Evolutionary conservation across 2,113 vertebrate species (phyloP).

Genomic region (Podilymbus podiceps): DNA sequence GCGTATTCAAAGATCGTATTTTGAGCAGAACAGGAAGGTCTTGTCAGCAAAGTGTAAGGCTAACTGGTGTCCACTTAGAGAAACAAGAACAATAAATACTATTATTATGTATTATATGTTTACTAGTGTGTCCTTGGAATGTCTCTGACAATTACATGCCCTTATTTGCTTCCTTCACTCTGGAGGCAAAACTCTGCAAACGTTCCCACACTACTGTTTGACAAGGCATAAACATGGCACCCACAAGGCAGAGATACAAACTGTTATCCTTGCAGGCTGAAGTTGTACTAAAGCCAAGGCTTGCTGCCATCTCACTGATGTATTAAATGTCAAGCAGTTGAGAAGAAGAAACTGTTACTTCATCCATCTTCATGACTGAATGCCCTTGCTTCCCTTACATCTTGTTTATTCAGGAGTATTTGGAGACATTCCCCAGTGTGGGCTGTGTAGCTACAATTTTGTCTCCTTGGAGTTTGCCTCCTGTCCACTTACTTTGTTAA

Average conservation of each 20-base stretch:
- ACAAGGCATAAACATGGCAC: neutral
- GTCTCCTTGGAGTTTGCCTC: neutral
- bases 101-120: neutral
- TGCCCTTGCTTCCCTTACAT: neutral
- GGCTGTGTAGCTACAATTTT: neutral
- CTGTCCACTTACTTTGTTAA: neutral
- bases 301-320: constrained; percentile 9
- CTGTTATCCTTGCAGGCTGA: neutral
- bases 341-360: constrained; percentile 5
- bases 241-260: neutral
- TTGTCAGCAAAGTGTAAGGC: neutral
- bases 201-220: neutral
- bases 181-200: neutral
- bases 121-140: neutral
- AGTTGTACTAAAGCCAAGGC: neutral
- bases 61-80: neutral
- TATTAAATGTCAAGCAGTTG: neutral
- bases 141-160: neutral
- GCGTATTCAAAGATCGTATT: neutral
- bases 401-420: constrained; percentile 17
- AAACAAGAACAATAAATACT: neutral
- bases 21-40: neutral
- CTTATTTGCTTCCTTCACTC: neutral
- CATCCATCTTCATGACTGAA: neutral
- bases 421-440: neutral